A percentile compares a stretch with the other conserved stretches of the same genome.
Evolutionary conservation across 2,797 vertebrate species (phyloP).

Genomic region (Enteromius radiatus): DNA sequence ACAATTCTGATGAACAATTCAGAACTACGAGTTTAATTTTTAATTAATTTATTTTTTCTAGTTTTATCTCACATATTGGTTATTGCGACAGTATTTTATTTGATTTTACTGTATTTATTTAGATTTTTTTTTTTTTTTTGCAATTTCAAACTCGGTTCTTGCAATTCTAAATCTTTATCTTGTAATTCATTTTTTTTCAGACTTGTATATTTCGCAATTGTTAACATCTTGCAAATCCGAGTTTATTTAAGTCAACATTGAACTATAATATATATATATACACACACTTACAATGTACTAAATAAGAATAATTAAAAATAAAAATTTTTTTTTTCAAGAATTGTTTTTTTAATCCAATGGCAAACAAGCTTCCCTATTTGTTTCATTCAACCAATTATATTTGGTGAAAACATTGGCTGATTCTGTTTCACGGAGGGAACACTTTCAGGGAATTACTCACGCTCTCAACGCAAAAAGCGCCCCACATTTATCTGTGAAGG

Average conservation of each 20-base stretch:
- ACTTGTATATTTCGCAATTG: background rate
- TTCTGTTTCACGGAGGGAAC: too few relatives aligned
- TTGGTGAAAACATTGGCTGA: too few relatives aligned
- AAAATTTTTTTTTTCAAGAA: too few relatives aligned
- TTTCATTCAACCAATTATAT: constrained; percentile 47
- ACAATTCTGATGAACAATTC: too few relatives aligned
- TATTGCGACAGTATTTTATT: too few relatives aligned
- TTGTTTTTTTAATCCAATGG: background rate
- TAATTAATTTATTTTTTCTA: too few relatives aligned
- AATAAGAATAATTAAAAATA: too few relatives aligned
- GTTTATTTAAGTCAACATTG: background rate
- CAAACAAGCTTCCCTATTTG: background rate
- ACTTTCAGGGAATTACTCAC: constrained; percentile 51
- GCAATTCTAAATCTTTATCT: background rate
- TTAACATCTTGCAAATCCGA: background rate
- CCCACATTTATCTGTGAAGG: constrained; percentile 51
- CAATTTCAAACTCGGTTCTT: background rate
- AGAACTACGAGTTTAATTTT: too few relatives aligned
- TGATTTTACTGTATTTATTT: too few relatives aligned
- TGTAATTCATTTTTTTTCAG: background rate
- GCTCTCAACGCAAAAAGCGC: constrained; percentile 27
- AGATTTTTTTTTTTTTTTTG: background rate
- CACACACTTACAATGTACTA: too few relatives aligned
- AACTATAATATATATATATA: background rate
- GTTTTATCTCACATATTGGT: background rate